Evolutionary conservation across 2,113 vertebrate genomes (phyloP).

Genomic region (Circaetus gallicus): DNA sequence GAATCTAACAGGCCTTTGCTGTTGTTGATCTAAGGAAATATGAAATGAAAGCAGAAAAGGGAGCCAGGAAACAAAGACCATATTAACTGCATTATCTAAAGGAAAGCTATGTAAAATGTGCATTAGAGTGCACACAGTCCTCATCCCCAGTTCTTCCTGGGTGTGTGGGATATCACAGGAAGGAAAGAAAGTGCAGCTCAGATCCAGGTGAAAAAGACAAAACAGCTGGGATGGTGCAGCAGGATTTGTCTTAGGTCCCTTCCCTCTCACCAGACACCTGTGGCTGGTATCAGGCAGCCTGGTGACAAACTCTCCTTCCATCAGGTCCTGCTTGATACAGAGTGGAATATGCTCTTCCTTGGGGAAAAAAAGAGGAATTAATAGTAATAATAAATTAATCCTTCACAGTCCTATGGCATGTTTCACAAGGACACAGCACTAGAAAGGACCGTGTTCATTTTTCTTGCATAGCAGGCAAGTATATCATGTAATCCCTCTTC

Average conservation of each 20-base stretch:
- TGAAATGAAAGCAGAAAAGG: neutral
- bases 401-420: neutral
- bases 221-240: neutral
- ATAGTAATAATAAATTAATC: neutral
- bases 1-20: neutral
- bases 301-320: neutral
- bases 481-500: neutral
- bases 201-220: neutral
- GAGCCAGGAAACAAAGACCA: neutral
- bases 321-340: neutral
- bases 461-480: neutral
- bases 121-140: neutral
- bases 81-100: neutral
- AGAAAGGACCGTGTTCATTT: neutral
- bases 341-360: neutral
- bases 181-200: neutral
- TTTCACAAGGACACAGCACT: neutral
- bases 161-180: neutral
- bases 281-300: neutral
- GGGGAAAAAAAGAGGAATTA: neutral
- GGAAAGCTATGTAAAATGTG: neutral
- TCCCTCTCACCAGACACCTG: neutral
- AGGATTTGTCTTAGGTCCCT: neutral
- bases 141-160: neutral
- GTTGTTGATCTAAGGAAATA: neutral